Evolutionary conservation across 2,113 vertebrate species (phyloP), one percentile per base, ranked within the genome.

Genomic region (Catagonus wagneri): DNA sequence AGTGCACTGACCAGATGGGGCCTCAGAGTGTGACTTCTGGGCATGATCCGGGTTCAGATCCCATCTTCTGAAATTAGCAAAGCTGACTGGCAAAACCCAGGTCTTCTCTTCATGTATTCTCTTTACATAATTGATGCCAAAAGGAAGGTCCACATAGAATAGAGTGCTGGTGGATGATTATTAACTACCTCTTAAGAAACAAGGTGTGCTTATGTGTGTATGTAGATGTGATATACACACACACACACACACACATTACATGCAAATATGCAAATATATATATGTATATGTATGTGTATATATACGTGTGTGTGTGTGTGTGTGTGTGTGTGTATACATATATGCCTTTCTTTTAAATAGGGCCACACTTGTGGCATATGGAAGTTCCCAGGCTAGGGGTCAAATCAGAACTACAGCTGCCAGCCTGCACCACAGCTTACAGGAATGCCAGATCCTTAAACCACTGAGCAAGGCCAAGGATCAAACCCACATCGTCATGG

Each of bases 1-100:
- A 12, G 27, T 15, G 27, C 9, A 3, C 0, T 32, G 66, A 39
- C 50, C 22, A 7, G 3, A 4, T 1, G 8, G 54, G 60, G 36
- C 15, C 54, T 83, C 6, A 16, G 52, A 29, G 56, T 3, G 0
- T 12, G 4, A 17, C 13, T 56, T 74, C 61, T 44, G 29, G 29
- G 44, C 34, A 63, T 12, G 13, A 69, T 6, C 61, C 29, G 9
- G 13, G 44, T 74, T 69, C 66, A 54, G 17, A 56, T 71, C 27
- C n/a, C 7, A 1, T 52, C 54, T 76, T 92, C 23, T 13, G 65
- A 19, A 75, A 39, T 66, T 34, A 92, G 58, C 58, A 79, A 71
- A 87, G 72, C 14, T 60, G 39, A 27, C 16, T 23, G 0, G 3
- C 6, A 90, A 90, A 61, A 76, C 50, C 25, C 25, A 11, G 44